Percentiles rank a stretch among this genome's conserved stretches.
Evolutionary conservation across 2,797 vertebrate species (phyloP).

Genomic region (Pteropus rufus): DNA sequence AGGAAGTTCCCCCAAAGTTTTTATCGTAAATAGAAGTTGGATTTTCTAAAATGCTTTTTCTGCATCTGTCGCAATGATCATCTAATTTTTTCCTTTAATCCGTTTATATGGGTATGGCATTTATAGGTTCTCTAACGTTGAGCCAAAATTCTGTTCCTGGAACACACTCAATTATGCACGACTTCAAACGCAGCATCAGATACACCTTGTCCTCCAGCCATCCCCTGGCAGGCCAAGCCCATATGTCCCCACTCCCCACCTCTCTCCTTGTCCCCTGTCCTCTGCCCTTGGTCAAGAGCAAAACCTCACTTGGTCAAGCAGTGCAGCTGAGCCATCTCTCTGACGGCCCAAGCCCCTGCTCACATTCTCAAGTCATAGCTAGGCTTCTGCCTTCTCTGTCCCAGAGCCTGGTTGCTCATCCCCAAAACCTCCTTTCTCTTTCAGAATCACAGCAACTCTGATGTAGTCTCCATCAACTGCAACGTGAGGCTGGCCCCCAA

Average conservation of each 20-base stretch:
- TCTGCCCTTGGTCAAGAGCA: not conserved
- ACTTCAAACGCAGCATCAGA: not conserved
- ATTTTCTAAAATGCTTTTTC: not conserved
- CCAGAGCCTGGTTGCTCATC: not conserved
- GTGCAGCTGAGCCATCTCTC: not conserved
- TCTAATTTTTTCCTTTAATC: not conserved
- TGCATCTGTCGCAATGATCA: not conserved
- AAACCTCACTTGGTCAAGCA: not conserved
- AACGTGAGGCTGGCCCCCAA: constrained; percentile 86
- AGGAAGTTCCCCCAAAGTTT: not conserved
- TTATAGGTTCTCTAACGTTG: not conserved
- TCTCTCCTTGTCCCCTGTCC: not conserved
- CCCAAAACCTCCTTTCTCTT: not conserved
- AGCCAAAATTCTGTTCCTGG: not conserved
- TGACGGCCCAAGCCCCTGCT: not conserved
- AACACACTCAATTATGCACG: not conserved
- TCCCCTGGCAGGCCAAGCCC: not conserved
- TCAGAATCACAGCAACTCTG: constrained; percentile 93
- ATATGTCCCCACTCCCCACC: not conserved
- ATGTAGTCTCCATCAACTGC: constrained; percentile 90
- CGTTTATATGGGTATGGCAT: not conserved
- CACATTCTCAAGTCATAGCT: not conserved
- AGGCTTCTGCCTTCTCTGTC: not conserved
- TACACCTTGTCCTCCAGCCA: not conserved
- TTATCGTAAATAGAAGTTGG: not conserved